Evolutionary conservation across 2,113 vertebrate species (phyloP).

Genomic region (Junco hyemalis): DNA sequence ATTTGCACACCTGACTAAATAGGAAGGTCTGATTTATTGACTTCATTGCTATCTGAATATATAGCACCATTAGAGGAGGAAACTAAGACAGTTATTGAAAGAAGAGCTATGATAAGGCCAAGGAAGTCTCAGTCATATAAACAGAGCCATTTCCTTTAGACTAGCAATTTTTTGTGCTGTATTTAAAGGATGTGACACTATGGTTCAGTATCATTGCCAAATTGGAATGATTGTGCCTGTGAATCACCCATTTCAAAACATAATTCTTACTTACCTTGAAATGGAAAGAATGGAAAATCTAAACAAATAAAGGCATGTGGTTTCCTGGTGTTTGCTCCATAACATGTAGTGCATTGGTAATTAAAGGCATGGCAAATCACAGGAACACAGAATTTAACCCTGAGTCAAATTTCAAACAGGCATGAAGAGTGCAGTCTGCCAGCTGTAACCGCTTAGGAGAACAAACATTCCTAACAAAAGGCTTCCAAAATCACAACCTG

Average conservation of each 20-base stretch:
- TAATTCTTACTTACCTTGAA: conserved; percentile 15
- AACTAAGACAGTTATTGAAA: background rate
- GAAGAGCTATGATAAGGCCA: background rate
- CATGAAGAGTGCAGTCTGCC: background rate
- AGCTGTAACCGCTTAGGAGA: background rate
- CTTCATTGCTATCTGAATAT: background rate
- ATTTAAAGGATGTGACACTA: background rate
- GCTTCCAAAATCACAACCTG: background rate
- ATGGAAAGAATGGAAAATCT: conserved; percentile 24
- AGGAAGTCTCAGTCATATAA: background rate
- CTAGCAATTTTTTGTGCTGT: background rate
- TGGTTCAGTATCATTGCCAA: background rate
- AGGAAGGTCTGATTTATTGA: background rate
- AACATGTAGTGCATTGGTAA: background rate
- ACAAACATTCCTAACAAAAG: background rate
- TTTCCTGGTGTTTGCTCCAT: background rate
- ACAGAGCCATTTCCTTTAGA: background rate
- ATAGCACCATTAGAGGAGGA: background rate
- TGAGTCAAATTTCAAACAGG: background rate
- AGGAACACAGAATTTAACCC: background rate
- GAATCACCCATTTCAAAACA: conserved; percentile 31
- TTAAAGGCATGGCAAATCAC: background rate
- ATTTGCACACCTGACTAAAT: background rate
- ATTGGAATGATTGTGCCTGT: background rate
- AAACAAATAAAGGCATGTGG: background rate